These are phyloP conservation scores for Morone chrysops DNA, from an alignment of 2,113 vertebrate species.

Conservation along the genomic window DNA sequence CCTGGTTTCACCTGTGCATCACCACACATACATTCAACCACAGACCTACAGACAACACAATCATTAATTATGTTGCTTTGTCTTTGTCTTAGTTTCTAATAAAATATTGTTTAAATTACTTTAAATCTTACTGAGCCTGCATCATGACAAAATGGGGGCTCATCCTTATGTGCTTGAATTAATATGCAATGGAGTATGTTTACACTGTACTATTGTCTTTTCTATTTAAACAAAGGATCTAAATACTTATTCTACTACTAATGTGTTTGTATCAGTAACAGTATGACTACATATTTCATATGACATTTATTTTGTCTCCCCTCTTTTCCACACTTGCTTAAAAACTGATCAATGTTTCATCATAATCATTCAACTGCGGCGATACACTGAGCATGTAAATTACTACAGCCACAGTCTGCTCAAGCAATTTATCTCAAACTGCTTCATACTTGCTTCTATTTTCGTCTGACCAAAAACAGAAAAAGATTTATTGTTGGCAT, in stretches of 20 bases:
- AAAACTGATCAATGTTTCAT: background rate
- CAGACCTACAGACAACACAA: no score
- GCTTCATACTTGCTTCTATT: background rate
- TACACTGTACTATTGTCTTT: background rate
- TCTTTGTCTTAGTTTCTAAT: no score
- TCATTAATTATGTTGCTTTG: no score
- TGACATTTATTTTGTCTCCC: background rate
- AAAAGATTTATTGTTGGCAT: background rate
- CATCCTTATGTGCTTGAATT: no score
- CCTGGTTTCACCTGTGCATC: no score
- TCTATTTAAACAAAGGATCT: background rate
- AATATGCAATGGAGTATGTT: background rate
- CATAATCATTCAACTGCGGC: background rate
- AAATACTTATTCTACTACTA: background rate
- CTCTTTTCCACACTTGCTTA: background rate
- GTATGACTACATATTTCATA: background rate
- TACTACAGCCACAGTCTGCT: background rate
- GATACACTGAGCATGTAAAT: conserved; percentile 3
- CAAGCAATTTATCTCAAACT: background rate
- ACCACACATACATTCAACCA: no score
- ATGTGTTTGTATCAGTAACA: background rate
- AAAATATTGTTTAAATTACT: no score
- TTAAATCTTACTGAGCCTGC: no score
- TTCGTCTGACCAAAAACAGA: background rate
- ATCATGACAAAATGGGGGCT: no score